Base-by-base conservation (phyloP, 35 echinoderm and acorn worm species). In the Eucidaris tribuloides region DNA sequence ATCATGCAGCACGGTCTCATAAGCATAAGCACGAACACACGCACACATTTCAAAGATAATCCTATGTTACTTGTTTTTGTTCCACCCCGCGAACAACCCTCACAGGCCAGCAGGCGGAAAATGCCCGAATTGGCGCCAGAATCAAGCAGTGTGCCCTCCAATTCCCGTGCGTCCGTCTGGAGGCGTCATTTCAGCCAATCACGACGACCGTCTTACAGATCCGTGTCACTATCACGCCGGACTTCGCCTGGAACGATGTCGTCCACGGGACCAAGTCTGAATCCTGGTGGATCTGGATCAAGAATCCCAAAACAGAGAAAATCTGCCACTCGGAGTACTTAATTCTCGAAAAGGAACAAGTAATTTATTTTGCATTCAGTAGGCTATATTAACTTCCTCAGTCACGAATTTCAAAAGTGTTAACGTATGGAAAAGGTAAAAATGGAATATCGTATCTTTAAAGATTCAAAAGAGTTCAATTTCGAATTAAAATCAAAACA, bases 251-350 rank as follows among this genome's bases (percentile, higher is more conserved):
- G 92, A 96, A 90, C 45, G 92, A 96, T 48, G 56, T 76, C 20
- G 87, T 96, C 38, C 92, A 96, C 62, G 92, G 92, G 3, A 86
- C 78, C 20, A 79, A 74, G 0, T 90, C 92, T 4, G 87, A 96
- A 42, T 89, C 92, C 24, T 96, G 92, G 92, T 96, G 92, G 92
- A 96, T 96, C 7, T 96, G 92, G 92, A 88, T 96, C 0, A 88
- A 96, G 56, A 83, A 90, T 58, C 92, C 92, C 2, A 87, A 94
- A 31, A 94, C 90, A 31, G 90, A 96, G 30, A 77, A 90, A 74
- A 86, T 90, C n/a, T 96, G 90, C 66, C 92, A 96, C 77, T 96
- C 92, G 15, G 92, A 96, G 44, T 96, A 96, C 41, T 96, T 90
- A 71, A 68, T 96, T 9, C 65, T 96, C 5, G 87, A 90, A 22